Evolutionary conservation across 2,888 invertebrate species (phyloP).

Genomic region (Tuta absoluta): DNA sequence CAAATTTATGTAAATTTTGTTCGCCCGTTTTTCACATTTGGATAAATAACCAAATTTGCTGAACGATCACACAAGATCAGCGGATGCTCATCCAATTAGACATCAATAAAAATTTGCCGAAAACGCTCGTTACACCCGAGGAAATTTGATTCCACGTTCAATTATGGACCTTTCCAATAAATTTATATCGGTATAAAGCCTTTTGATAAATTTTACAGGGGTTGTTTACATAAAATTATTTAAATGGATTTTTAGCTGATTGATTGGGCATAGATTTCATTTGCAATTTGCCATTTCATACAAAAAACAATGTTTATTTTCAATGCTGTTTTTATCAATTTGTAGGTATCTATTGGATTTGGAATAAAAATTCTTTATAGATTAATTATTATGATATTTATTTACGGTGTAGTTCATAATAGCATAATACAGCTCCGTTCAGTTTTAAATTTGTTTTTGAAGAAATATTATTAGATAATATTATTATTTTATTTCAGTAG

Average conservation of each 20-base stretch:
- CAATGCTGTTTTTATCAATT: too few species aligned
- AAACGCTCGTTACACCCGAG: constrained; percentile 15
- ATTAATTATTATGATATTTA: too few species aligned
- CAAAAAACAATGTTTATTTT: background rate
- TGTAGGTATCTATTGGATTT: too few species aligned
- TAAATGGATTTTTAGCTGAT: background rate
- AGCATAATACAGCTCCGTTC: too few species aligned
- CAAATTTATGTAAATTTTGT: background rate
- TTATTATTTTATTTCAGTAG: too few species aligned
- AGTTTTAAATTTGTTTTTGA: too few species aligned
- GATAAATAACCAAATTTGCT: constrained; percentile 9
- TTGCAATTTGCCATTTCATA: background rate
- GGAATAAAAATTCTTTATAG: too few species aligned
- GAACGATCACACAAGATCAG: constrained; percentile 5
- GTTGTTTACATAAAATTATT: background rate
- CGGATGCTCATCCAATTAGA: constrained; percentile 19
- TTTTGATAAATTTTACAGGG: background rate
- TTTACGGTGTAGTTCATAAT: too few species aligned
- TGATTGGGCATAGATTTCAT: background rate
- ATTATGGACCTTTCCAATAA: constrained; percentile 1
- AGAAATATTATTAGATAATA: too few species aligned
- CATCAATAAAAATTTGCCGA: constrained; percentile 21
- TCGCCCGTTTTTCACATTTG: constrained; percentile 2
- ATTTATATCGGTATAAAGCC: constrained; percentile 4
- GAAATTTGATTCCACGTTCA: constrained; percentile 8